These are phyloP conservation scores for Eulemur coronatus DNA, from an alignment of 2,797 vertebrate species.

Conservation along the genomic window DNA sequence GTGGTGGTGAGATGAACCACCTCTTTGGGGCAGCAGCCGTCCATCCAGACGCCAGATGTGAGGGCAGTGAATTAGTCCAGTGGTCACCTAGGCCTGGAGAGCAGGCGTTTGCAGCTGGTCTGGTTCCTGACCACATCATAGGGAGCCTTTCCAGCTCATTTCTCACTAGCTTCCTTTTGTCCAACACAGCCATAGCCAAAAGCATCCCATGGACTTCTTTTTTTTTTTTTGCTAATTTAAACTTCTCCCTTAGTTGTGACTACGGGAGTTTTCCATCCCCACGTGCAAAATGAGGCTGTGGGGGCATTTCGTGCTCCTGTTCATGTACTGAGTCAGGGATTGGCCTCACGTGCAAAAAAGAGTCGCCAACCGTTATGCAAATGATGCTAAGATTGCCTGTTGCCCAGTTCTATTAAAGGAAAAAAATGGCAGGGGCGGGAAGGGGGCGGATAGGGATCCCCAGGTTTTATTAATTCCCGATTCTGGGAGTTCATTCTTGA, in stretches of 20 bases:
- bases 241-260: background rate
- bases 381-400: fast-evolving
- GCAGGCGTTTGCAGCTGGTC: background rate
- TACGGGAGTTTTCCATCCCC: background rate
- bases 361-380: background rate
- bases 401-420: background rate
- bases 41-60: background rate
- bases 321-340: background rate
- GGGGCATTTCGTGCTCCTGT: fast-evolving
- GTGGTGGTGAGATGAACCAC: background rate
- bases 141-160: background rate
- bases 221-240: background rate
- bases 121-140: background rate
- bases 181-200: background rate
- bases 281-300: background rate
- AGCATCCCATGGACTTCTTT: background rate
- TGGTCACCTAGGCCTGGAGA: background rate
- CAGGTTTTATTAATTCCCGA: background rate
- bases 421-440: background rate
- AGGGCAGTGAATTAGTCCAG: background rate
- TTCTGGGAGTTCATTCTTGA: background rate
- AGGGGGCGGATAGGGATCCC: background rate
- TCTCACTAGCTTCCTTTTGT: background rate
- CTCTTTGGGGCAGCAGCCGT: background rate
- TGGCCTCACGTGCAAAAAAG: background rate